A percentile compares a stretch with the other conserved stretches of the same genome.
Evolutionary conservation across 2,797 vertebrate species (phyloP).

Genomic region (Sciurus vulgaris): DNA sequence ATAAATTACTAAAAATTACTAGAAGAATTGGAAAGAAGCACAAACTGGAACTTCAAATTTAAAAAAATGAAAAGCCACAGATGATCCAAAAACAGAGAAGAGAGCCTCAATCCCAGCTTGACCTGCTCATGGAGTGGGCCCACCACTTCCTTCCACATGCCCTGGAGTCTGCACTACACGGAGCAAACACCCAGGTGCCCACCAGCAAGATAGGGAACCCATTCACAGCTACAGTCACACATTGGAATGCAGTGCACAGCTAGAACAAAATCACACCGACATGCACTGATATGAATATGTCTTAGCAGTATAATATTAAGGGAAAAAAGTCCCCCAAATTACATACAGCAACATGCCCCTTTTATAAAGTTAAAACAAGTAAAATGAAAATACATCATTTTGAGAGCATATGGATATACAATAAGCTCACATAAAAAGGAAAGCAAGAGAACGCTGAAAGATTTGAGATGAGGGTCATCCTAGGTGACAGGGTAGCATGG

Average conservation of each 20-base stretch:
- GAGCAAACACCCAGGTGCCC: neutral
- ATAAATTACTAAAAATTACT: neutral
- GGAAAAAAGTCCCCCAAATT: neutral
- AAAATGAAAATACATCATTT: neutral
- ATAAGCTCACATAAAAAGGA: slow-evolving; percentile 13
- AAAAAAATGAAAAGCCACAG: neutral
- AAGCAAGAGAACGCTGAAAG: neutral
- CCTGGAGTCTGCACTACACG: neutral
- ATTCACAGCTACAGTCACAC: neutral
- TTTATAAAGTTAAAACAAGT: slow-evolving; percentile 25
- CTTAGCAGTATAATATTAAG: neutral
- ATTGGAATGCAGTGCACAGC: neutral
- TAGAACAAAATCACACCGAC: neutral
- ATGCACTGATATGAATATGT: neutral
- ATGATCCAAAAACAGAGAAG: neutral
- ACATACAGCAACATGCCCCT: neutral
- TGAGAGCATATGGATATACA: neutral
- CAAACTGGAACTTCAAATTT: neutral
- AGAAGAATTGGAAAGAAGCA: neutral
- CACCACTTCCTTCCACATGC: neutral
- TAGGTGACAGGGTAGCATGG: too few species aligned
- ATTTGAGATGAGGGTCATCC: neutral
- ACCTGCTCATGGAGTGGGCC: neutral
- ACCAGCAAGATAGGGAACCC: neutral
- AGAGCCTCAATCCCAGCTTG: neutral